phyloP scores from a whole-genome alignment of 2,113 vertebrate genomes.

The Caretta caretta region DNA sequence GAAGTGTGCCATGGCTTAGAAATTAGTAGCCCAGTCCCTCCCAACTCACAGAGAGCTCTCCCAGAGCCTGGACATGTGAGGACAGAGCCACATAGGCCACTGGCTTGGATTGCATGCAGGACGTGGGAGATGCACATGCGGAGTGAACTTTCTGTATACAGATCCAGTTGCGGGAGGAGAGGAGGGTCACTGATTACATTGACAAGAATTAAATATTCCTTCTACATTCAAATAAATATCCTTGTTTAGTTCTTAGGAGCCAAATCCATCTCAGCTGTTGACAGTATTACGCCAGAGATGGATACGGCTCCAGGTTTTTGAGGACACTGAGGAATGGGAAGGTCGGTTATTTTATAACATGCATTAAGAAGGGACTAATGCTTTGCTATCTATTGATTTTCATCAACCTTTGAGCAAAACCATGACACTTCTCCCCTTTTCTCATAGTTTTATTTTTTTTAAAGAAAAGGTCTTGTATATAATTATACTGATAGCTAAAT shows the following conservation, averaged over 20 bases:
- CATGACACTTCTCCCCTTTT: accelerated
- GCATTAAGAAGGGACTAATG: background rate
- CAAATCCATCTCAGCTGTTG: slow-evolving; percentile 29
- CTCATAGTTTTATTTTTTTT: background rate
- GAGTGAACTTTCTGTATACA: background rate
- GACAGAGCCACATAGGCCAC: background rate
- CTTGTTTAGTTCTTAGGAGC: slow-evolving; percentile 4
- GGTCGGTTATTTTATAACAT: background rate
- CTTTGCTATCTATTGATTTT: slow-evolving; percentile 10
- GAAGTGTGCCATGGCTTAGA: background rate
- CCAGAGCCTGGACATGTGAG: background rate
- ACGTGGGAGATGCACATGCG: background rate
- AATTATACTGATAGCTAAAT: background rate
- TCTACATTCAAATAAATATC: slow-evolving; percentile 29
- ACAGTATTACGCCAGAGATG: background rate
- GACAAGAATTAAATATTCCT: slow-evolving; percentile 37
- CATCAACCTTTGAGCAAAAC: background rate
- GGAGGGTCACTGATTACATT: background rate
- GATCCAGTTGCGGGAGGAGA: too few relatives aligned
- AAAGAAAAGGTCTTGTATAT: background rate
- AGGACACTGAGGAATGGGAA: background rate
- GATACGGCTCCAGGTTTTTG: background rate
- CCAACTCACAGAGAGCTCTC: background rate
- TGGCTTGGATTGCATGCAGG: background rate
- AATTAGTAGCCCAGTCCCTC: background rate